A percentile compares a stretch with the other conserved stretches of the same genome.
These are phyloP conservation scores for Macrotrachela quadricornifera DNA, from an alignment of 1,140 invertebrate genomes.

Conservation along the genomic window DNA sequence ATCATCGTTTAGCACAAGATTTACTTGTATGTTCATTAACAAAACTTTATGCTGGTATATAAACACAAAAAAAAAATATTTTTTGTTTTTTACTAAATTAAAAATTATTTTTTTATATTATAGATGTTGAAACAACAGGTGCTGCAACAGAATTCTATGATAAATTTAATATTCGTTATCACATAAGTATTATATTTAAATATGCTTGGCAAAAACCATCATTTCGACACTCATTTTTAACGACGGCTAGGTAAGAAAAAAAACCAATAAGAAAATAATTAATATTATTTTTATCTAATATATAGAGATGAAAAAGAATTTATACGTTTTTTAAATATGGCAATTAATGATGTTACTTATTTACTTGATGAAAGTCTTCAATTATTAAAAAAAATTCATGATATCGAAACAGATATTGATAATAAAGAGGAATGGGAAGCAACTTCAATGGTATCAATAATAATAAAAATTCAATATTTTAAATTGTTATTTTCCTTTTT, in stretches of 20 bases:
- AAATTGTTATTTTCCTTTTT: not conserved
- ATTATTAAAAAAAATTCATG: slow-evolving; percentile 78
- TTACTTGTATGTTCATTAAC: slow-evolving; percentile 64
- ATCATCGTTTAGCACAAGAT: slow-evolving; percentile 59
- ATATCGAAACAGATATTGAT: slow-evolving; percentile 66
- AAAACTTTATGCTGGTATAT: slow-evolving; percentile 70
- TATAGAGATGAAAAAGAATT: slow-evolving; percentile 61
- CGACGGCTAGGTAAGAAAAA: slow-evolving; percentile 32
- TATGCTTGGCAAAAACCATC: slow-evolving; percentile 32
- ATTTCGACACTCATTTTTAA: slow-evolving; percentile 34
- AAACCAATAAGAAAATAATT: not conserved
- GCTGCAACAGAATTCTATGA: slow-evolving; percentile 94
- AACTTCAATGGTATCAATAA: slow-evolving; percentile 27
- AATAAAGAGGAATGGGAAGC: slow-evolving; percentile 44
- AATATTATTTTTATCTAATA: slow-evolving; percentile 9
- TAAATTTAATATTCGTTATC: slow-evolving; percentile 91
- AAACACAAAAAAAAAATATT: too few species aligned
- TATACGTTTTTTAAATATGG: slow-evolving; percentile 91
- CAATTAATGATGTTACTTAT: slow-evolving; percentile 97
- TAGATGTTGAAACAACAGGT: slow-evolving; percentile 82
- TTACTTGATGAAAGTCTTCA: slow-evolving; percentile 82
- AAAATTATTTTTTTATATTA: not conserved
- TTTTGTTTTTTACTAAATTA: too few species aligned
- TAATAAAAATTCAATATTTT: not conserved
- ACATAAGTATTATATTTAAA: slow-evolving; percentile 85